Base-by-base conservation (phyloP, 1,140 invertebrate genomes). In the Battus philenor region DNA sequence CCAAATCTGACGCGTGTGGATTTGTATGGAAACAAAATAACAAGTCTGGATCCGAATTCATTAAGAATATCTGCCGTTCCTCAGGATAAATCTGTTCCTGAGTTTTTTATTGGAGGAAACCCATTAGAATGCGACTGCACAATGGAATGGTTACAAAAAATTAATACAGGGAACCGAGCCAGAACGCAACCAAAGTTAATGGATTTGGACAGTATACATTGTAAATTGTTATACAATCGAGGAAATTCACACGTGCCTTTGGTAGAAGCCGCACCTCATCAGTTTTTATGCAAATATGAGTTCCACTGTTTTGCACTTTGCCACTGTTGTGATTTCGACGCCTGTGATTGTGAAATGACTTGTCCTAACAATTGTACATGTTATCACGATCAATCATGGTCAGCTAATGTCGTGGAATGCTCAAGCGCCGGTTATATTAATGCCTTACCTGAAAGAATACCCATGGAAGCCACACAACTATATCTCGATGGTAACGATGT, bases 331-430 rank as follows among this genome's bases (percentile, higher is more conserved):
- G 95, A 97, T 69, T 97, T 95, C 66, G 95, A 96, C 75, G 95
- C 95, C 12, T 97, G 96, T 77, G 93, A 97, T 72, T 97, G 95
- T 86, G 94, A 97, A 88, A 97, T 97, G 95, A 96, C 93, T 11
- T 97, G 96, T 67, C 96, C 96, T 11, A 90, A 90, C 32, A 94
- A 96, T 65, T 97, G 96, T 76, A 93, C 93, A 17, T 97, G 96
- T 81, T 97, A 95, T 84, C 94, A 97, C 68, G 95, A 97, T 77
- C 93, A 95, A 68, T 94, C 93, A 8, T 97, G 95, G 94, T 93
- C 93, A 17, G 94, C 94, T 5, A 97, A 97, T 77, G 93, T 97
- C 17, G 95, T 97, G 2, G 95, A 97, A 75, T 97, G 96, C 68
- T 93, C 93, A 4, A 89, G 86, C 30, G 89, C 91, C 16, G 91